phyloP scores from a whole-genome alignment of 2,888 invertebrate species.

The Sturmia bella region DNA sequence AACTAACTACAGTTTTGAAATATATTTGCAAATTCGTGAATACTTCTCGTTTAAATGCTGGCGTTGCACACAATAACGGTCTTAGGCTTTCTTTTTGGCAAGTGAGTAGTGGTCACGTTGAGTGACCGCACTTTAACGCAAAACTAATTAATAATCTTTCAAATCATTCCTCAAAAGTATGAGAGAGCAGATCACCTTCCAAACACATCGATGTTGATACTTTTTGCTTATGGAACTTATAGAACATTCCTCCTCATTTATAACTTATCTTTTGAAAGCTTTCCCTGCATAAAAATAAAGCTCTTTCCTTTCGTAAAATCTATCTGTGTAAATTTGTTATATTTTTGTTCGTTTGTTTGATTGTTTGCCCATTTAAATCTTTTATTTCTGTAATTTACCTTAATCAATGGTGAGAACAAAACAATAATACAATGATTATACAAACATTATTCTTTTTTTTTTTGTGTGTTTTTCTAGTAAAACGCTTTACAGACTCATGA shows the following conservation, averaged over 20 bases:
- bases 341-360: slow-evolving; percentile 7
- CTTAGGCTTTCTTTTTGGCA: too few relatives aligned
- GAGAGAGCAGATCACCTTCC: too few relatives aligned
- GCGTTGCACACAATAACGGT: too few relatives aligned
- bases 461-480: neutral
- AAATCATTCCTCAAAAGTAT: too few relatives aligned
- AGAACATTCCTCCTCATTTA: neutral
- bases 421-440: slow-evolving; percentile 62
- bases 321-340: slow-evolving; percentile 21
- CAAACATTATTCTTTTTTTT: slow-evolving; percentile 22
- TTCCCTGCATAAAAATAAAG: slow-evolving; percentile 23
- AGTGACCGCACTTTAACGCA: too few relatives aligned
- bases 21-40: too few relatives aligned
- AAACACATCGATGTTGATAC: too few relatives aligned
- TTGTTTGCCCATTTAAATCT: neutral
- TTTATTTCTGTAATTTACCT: slow-evolving; percentile 62
- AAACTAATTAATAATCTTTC: too few relatives aligned
- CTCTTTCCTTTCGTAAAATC: slow-evolving; percentile 11
- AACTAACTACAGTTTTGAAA: too few relatives aligned
- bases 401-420: slow-evolving; percentile 67
- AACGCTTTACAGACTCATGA: slow-evolving; percentile 6
- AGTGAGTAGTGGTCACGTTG: too few relatives aligned
- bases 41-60: too few relatives aligned
- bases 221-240: too few relatives aligned
- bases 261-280: slow-evolving; percentile 9